Evolutionary conservation across 2,888 invertebrate species (phyloP).

Genomic region (Uropetala carovei): DNA sequence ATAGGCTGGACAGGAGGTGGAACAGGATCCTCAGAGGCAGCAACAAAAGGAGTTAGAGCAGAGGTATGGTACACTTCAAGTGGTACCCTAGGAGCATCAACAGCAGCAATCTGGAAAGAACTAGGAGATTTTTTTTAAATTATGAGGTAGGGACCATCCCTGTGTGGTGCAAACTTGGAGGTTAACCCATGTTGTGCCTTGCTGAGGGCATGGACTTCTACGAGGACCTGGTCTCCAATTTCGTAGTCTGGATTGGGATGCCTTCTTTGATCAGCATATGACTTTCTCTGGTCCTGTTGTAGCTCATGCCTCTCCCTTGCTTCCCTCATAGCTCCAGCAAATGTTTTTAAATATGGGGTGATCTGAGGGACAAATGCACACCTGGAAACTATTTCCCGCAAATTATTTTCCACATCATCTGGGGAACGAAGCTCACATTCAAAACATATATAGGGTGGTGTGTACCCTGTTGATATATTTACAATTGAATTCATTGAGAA

Average conservation of each 20-base stretch:
- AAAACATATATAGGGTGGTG: background rate
- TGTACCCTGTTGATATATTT: too few relatives aligned
- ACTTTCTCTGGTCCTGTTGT: too few relatives aligned
- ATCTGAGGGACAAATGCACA: too few relatives aligned
- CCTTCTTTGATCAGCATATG: background rate
- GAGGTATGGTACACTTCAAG: too few relatives aligned
- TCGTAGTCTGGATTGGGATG: background rate
- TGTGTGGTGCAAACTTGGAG: background rate
- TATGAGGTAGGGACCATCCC: background rate
- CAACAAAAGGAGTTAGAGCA: too few relatives aligned
- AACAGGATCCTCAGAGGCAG: background rate
- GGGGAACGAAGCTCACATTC: background rate
- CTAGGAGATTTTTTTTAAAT: background rate
- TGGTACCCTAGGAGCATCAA: too few relatives aligned
- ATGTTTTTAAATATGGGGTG: background rate
- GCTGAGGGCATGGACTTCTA: background rate
- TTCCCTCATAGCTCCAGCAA: background rate
- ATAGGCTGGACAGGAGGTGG: too few relatives aligned
- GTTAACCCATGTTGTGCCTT: background rate
- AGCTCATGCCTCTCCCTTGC: background rate
- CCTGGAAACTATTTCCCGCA: background rate
- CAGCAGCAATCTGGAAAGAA: background rate
- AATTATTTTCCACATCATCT: background rate
- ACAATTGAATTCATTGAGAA: too few relatives aligned
- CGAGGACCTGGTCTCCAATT: background rate